phyloP scores from a whole-genome alignment of 1,140 invertebrate species.

The Eulimnadia texana region DNA sequence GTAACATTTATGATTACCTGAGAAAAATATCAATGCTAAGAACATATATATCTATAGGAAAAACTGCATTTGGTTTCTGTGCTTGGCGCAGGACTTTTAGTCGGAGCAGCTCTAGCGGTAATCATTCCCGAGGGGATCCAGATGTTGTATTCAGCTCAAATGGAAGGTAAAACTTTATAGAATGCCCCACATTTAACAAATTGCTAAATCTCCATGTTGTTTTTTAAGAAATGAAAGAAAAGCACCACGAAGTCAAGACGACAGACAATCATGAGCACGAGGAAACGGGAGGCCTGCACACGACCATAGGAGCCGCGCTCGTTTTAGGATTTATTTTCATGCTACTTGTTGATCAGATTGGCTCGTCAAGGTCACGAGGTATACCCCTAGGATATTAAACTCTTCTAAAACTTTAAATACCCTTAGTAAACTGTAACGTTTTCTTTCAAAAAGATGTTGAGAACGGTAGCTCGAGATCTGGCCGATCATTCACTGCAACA shows the following conservation, averaged over 20 bases:
- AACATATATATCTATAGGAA: constrained; percentile 43
- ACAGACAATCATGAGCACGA: constrained; percentile 12
- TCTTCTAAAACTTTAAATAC: not conserved
- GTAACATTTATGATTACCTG: constrained; percentile 38
- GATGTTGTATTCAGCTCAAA: constrained; percentile 44
- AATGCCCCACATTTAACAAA: not conserved
- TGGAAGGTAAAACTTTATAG: not conserved
- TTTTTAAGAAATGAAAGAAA: constrained; percentile 4
- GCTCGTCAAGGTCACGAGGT: constrained; percentile 27
- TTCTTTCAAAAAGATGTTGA: constrained; percentile 36
- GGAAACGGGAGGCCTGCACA: constrained; percentile 33
- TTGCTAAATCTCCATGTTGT: not conserved
- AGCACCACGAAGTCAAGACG: constrained; percentile 3
- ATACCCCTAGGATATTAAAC: not conserved
- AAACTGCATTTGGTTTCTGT: constrained; percentile 87
- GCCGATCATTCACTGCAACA: constrained; percentile 75
- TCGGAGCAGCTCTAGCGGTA: constrained; percentile 91
- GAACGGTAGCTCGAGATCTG: constrained; percentile 43
- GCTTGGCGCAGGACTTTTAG: constrained; percentile 89
- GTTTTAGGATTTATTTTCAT: constrained; percentile 93
- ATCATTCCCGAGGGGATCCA: constrained; percentile 97
- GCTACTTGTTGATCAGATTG: constrained; percentile 81
- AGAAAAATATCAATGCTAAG: not conserved
- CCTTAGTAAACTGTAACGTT: not conserved
- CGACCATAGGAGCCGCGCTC: constrained; percentile 53